Percentiles rank a stretch among this genome's conserved stretches.
Conservation (phyloP, 2,113 vertebrate genomes). For the Ciconia maguari region DNA sequence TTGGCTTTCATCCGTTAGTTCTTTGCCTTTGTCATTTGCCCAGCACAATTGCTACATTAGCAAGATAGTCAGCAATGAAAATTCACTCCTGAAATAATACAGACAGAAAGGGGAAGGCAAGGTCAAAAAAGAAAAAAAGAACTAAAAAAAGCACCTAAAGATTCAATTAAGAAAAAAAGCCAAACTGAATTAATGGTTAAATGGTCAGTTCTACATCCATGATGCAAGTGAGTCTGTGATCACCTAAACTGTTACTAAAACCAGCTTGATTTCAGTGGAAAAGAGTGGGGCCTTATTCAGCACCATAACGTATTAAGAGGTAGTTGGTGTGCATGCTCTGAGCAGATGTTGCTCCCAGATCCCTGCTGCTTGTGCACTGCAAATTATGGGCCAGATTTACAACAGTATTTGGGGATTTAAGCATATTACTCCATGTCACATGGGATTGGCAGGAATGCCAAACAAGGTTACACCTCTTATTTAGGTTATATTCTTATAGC, state of each 20-base stretch:
- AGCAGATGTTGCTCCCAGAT: constrained; percentile 33
- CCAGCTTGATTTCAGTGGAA: neutral
- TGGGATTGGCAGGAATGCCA: neutral
- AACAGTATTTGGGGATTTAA: neutral
- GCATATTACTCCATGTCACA: neutral
- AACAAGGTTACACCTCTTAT: neutral
- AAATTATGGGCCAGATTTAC: neutral
- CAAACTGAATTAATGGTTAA: neutral
- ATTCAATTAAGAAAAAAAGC: neutral
- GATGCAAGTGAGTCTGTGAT: neutral
- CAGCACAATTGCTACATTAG: neutral
- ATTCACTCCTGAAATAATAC: neutral
- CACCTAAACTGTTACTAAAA: neutral
- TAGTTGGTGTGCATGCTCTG: neutral
- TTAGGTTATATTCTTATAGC: neutral
- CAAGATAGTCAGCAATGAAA: neutral
- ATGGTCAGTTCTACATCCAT: neutral
- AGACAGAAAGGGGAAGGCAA: neutral
- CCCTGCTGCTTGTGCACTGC: neutral
- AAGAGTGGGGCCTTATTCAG: neutral
- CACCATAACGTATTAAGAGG: accelerated
- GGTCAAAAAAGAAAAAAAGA: neutral
- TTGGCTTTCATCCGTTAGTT: neutral
- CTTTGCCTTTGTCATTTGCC: neutral
- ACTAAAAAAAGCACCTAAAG: neutral